phyloP scores from a whole-genome alignment of 2,888 invertebrate genomes.

The Amiota communis region DNA sequence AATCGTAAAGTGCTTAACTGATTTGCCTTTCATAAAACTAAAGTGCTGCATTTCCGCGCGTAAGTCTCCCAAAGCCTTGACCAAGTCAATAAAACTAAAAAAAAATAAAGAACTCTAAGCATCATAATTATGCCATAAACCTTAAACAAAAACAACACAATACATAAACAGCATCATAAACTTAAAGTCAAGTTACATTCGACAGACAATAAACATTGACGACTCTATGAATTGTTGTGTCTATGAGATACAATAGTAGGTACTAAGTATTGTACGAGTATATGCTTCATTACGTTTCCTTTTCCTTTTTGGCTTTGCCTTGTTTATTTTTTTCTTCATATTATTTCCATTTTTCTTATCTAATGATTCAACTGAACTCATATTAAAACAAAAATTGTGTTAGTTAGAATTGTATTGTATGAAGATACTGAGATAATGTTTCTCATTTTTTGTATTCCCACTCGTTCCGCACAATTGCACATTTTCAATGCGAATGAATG shows the following conservation, averaged over 20 bases:
- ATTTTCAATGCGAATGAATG: conserved; percentile 21
- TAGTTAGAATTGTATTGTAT: background rate
- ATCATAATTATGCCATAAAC: conserved; percentile 23
- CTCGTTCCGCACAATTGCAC: conserved; percentile 24
- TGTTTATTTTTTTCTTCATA: no score
- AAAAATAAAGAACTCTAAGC: conserved; percentile 7
- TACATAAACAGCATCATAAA: conserved; percentile 20
- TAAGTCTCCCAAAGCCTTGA: conserved; percentile 7
- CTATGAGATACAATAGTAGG: background rate
- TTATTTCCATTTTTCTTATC: no score
- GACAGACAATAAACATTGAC: background rate
- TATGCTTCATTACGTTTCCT: no score
- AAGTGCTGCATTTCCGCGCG: conserved; percentile 5
- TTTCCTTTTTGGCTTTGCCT: no score
- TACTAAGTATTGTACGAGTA: no score
- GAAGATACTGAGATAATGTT: background rate
- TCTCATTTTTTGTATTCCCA: background rate
- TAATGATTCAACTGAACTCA: no score
- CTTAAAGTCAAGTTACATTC: background rate
- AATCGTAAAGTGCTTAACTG: conserved; percentile 18
- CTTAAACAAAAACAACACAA: background rate
- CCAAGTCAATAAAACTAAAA: background rate
- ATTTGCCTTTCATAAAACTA: conserved; percentile 23
- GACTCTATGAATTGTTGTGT: background rate
- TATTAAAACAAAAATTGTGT: background rate